Conservation (phyloP, 2,797 vertebrate species). For the Diplodus puntazzo region DNA sequence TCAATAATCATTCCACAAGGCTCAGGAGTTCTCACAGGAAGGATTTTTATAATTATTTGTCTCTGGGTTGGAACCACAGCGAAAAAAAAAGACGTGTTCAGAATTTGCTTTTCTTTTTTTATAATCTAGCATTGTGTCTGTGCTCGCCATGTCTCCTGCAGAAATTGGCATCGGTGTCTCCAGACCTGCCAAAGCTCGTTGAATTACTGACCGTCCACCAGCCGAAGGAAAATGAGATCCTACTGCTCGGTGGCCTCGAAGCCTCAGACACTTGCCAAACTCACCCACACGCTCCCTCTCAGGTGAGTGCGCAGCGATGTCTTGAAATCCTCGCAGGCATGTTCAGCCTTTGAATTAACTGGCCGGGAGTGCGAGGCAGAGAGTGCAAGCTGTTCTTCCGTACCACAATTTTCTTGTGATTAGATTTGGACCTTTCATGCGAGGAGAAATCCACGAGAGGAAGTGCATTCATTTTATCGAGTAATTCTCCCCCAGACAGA, state of each 20-base stretch:
- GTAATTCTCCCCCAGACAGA: neutral
- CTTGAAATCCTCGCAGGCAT: slow-evolving; percentile 22
- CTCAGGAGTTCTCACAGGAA: slow-evolving; percentile 46
- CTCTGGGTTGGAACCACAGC: slow-evolving; percentile 34
- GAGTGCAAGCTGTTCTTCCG: slow-evolving; percentile 33
- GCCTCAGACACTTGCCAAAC: slow-evolving; percentile 85
- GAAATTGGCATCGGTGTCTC: slow-evolving; percentile 92
- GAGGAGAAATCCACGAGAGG: slow-evolving; percentile 4
- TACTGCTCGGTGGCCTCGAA: slow-evolving; percentile 91
- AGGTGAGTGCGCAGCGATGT: slow-evolving; percentile 84
- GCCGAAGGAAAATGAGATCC: slow-evolving; percentile 96
- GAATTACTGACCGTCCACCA: slow-evolving; percentile 91
- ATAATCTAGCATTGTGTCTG: slow-evolving; percentile 43
- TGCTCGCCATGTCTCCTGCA: slow-evolving; percentile 75
- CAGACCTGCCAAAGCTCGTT: slow-evolving; percentile 93
- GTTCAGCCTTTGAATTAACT: slow-evolving; percentile 52
- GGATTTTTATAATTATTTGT: slow-evolving; percentile 48
- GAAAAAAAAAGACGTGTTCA: slow-evolving; percentile 36
- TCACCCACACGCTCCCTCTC: slow-evolving; percentile 83
- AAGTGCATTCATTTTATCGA: slow-evolving; percentile 13
- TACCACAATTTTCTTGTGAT: slow-evolving; percentile 21
- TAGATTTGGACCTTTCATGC: slow-evolving; percentile 44
- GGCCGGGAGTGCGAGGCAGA: slow-evolving; percentile 2
- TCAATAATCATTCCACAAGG: slow-evolving; percentile 46
- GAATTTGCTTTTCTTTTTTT: slow-evolving; percentile 17